A percentile compares a stretch with the other conserved stretches of the same genome.
phyloP scores from a whole-genome alignment of 2,797 vertebrate species.

The Diplodus sargus region DNA sequence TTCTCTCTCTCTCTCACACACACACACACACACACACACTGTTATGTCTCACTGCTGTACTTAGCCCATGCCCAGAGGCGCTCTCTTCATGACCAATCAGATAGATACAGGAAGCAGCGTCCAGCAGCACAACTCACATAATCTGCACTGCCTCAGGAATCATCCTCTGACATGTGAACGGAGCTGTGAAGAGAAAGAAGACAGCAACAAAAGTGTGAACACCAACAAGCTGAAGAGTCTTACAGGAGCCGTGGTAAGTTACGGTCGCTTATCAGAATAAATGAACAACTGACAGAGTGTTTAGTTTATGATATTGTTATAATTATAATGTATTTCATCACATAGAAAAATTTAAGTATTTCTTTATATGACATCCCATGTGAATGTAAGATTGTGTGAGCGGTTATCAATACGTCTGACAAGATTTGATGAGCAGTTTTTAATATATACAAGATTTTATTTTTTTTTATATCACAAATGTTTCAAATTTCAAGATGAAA shows the following conservation, averaged over 20 bases:
- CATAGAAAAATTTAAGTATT: not conserved
- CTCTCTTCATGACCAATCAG: constrained; percentile 76
- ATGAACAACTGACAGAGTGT: not conserved
- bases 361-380: not conserved
- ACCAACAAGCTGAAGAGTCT: constrained; percentile 13
- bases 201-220: constrained; percentile 14
- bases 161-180: constrained; percentile 47
- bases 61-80: constrained; percentile 46
- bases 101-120: constrained; percentile 78
- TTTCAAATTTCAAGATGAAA: too few relatives aligned
- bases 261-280: constrained; percentile 3
- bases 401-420: not conserved
- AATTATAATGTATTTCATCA: not conserved
- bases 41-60: constrained; percentile 20
- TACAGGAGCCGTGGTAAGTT: constrained; percentile 56
- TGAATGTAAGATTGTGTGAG: not conserved
- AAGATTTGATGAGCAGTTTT: constrained; percentile 4
- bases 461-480: not conserved
- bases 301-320: not conserved
- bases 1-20: not conserved
- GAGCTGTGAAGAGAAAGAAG: constrained; percentile 29
- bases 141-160: constrained; percentile 52
- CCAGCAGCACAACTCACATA: constrained; percentile 53
- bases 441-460: not conserved
- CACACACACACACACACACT: constrained; percentile 3